Evolutionary conservation across 2,888 invertebrate species (phyloP).

Genomic region (Diploptera punctata): DNA sequence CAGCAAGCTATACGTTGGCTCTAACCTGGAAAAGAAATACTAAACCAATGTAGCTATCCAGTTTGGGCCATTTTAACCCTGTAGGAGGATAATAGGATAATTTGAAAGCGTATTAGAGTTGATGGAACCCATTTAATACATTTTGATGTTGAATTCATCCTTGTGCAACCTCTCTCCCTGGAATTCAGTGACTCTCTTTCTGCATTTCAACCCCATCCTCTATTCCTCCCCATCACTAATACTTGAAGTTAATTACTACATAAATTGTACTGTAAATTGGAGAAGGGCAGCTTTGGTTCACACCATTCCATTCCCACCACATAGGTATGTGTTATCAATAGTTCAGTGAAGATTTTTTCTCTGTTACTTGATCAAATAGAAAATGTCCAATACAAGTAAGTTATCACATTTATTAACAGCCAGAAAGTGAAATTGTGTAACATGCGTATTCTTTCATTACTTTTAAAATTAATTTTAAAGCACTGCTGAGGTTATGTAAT

Average conservation of each 20-base stretch:
- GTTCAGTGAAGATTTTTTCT: no score
- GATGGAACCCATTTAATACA: slow-evolving; percentile 11
- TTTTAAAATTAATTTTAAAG: no score
- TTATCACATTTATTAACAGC: no score
- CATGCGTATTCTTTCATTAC: no score
- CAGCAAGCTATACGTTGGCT: no score
- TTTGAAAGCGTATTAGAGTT: slow-evolving; percentile 9
- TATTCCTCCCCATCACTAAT: slow-evolving; percentile 3
- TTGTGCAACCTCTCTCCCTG: not conserved
- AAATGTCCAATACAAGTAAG: no score
- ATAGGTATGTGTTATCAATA: no score
- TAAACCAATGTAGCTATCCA: not conserved
- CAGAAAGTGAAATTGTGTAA: no score
- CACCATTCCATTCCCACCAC: not conserved
- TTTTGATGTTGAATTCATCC: slow-evolving; percentile 5
- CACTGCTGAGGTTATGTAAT: no score
- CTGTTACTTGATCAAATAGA: no score
- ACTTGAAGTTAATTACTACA: not conserved
- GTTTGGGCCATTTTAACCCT: not conserved
- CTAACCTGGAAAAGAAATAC: not conserved
- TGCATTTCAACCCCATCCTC: not conserved
- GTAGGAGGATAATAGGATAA: slow-evolving; percentile 1
- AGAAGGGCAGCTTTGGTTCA: not conserved
- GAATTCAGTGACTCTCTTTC: not conserved
- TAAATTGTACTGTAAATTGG: slow-evolving; percentile 6